Base-by-base conservation (phyloP, 2,888 invertebrate species). In the Cephalotes varians region DNA sequence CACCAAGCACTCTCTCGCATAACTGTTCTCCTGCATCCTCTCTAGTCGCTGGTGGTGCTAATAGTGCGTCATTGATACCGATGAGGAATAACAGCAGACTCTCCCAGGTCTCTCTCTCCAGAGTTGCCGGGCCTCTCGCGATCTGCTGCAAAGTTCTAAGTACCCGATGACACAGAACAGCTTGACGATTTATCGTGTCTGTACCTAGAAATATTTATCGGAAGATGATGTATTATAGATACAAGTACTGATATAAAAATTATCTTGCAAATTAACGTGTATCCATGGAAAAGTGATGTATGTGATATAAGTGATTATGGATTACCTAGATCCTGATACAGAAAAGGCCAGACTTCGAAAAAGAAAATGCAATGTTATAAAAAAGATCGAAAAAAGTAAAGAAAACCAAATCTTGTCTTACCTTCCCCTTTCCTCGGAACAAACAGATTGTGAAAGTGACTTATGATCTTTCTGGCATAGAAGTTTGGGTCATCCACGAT, bases 1-100 rank as follows among this genome's bases (percentile, higher is more conserved):
- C 99, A 88, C 98, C 98, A 6, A 99, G 95, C 73, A 99, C 98
- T 49, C 99, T 95, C 94, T 99, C 98, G 94, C 99, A 98, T 62
- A 99, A 95, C 94, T 99, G 98, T 94, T 99, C 99, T 0, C 98
- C 98, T n/a, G 98, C 98, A 92, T 98, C 98, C 95, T 99, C 99
- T 95, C 98, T 98, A 44, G 98, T 97, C 6, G 98, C 98, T 7
- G 99, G 99, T 34, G 99, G 98, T 1, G 98, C 97, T 84, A 99
- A 95, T 54, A 99, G 95, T 10, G 98, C 98, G 89, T 99, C 98
- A 92, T 99, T 99, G 49, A 99, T 98, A 44, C 98, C 97, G 84
- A 99, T 95, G 87, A 99, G 95, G 95, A 99, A 98, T 82, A 98
- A 95, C 67, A 99, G 95, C 51, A 99, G 94, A 1, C 98, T 96